Percentiles rank a stretch among this genome's conserved stretches.
phyloP scores from a whole-genome alignment of 1,140 invertebrate genomes.

The Pristionchus pacificus region DNA sequence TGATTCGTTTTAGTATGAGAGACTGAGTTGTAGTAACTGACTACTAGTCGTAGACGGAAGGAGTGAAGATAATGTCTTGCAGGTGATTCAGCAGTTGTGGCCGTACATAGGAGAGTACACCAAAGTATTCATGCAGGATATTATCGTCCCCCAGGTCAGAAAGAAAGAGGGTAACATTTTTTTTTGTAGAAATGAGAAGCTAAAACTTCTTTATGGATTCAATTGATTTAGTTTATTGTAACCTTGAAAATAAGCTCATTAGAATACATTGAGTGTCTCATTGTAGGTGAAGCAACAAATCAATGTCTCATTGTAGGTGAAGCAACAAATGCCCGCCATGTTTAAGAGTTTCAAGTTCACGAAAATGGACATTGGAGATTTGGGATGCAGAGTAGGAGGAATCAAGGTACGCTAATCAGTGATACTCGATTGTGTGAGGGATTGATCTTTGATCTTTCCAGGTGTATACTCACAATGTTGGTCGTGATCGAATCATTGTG shows the following conservation, averaged over 20 bases:
- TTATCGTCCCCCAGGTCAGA: slow-evolving; percentile 54
- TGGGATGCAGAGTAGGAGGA: slow-evolving; percentile 50
- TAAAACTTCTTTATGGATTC: not conserved
- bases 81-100: slow-evolving; percentile 53
- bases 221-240: not conserved
- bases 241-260: not conserved
- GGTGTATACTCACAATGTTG: slow-evolving; percentile 51
- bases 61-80: not conserved
- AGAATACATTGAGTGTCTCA: not conserved
- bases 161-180: not conserved
- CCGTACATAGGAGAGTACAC: slow-evolving; percentile 54
- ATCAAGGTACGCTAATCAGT: slow-evolving; percentile 39
- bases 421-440: not conserved
- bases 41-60: not conserved
- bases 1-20: slow-evolving; percentile 1
- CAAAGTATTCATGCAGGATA: slow-evolving; percentile 47
- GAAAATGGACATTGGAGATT: slow-evolving; percentile 53
- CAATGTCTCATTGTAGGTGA: slow-evolving; percentile 12
- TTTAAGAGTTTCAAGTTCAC: slow-evolving; percentile 57
- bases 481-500: slow-evolving; percentile 53
- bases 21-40: not conserved
- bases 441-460: not conserved
- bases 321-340: slow-evolving; percentile 52
- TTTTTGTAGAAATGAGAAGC: too few relatives aligned
- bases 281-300: slow-evolving; percentile 41